phyloP scores from a whole-genome alignment of 2,797 vertebrate genomes.

The Rhincodon typus region DNA sequence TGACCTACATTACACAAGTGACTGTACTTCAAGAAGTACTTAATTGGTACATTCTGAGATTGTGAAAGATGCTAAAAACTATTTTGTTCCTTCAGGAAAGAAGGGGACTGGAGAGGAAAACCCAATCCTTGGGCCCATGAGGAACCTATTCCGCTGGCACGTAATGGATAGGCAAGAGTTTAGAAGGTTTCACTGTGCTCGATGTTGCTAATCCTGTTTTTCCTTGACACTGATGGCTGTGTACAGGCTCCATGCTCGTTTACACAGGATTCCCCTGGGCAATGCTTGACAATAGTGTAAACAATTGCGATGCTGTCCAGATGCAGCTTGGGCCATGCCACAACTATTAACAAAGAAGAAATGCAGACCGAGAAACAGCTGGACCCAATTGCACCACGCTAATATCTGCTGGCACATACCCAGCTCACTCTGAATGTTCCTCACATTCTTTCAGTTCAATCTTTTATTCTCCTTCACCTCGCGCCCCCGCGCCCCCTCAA shows the following conservation, averaged over 20 bases:
- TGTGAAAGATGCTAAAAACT: background rate
- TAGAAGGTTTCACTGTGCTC: background rate
- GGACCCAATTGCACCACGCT: background rate
- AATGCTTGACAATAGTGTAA: background rate
- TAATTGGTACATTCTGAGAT: background rate
- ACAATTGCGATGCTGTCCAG: background rate
- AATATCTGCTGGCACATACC: background rate
- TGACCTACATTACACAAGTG: background rate
- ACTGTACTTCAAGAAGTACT: background rate
- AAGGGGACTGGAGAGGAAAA: background rate
- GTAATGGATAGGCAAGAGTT: background rate
- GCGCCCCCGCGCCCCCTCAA: background rate
- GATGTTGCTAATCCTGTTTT: background rate
- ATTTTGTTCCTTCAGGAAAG: background rate
- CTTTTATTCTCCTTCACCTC: background rate
- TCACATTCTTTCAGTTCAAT: background rate
- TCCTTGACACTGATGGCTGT: background rate
- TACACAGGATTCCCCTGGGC: background rate
- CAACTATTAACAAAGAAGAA: constrained; percentile 3
- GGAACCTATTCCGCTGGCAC: background rate
- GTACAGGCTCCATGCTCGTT: background rate
- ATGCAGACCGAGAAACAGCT: constrained; percentile 36
- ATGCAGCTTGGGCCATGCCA: background rate
- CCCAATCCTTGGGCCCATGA: background rate
- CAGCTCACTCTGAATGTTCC: background rate